A percentile compares a stretch with the other conserved stretches of the same genome.
These are phyloP conservation scores for Erpornis zantholeuca DNA, from an alignment of 2,113 vertebrate species.

Conservation along the genomic window DNA sequence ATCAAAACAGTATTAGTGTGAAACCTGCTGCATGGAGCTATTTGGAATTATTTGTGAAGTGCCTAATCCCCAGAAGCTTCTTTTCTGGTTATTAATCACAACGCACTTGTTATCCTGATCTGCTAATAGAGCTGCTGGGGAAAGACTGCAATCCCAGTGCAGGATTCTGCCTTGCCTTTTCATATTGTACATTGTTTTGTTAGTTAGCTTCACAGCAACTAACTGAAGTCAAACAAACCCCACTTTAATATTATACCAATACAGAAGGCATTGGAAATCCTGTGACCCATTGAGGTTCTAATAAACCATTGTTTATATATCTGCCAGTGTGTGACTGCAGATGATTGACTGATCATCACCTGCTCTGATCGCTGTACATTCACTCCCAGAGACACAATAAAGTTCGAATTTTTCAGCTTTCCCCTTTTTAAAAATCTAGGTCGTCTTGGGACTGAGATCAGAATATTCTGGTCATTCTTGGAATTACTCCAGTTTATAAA, in stretches of 20 bases:
- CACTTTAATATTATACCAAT: not conserved
- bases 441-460: accelerated
- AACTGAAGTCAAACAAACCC: not conserved
- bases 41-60: slow-evolving; percentile 13
- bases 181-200: not conserved
- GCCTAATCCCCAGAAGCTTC: not conserved
- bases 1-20: not conserved
- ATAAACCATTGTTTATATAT: not conserved
- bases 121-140: not conserved
- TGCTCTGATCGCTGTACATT: not conserved
- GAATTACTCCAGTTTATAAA: not conserved
- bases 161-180: not conserved
- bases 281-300: not conserved
- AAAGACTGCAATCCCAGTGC: not conserved
- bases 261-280: not conserved
- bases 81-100: slow-evolving; percentile 17
- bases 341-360: not conserved
- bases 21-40: not conserved
- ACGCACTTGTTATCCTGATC: not conserved
- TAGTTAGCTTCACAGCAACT: not conserved
- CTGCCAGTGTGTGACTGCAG: not conserved
- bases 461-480: not conserved
- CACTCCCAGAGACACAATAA: not conserved
- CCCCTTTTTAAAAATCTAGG: not conserved
- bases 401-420: not conserved